These are phyloP conservation scores for Phengaris arion DNA, from an alignment of 2,888 invertebrate species.

Conservation along the genomic window DNA sequence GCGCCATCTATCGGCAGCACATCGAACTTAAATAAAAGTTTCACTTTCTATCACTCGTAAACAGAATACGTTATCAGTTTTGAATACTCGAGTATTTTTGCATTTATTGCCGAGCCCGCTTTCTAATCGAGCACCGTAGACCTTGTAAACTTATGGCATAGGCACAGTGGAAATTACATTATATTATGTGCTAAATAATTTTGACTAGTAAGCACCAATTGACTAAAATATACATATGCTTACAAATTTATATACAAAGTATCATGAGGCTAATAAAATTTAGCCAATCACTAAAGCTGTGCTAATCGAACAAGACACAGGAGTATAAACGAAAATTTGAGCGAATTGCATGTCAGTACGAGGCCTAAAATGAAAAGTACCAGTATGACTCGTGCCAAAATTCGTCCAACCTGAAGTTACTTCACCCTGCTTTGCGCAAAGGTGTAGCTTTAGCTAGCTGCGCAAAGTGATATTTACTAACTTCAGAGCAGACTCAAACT, in stretches of 20 bases:
- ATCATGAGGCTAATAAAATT: conserved; percentile 64
- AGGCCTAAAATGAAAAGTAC: not conserved
- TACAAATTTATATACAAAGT: conserved; percentile 57
- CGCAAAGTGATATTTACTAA: not conserved
- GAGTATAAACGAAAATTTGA: conserved; percentile 31
- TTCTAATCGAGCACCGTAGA: conserved; percentile 17
- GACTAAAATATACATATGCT: conserved; percentile 61
- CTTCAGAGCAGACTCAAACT: not conserved
- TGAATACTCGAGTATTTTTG: not conserved
- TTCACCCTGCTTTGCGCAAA: not conserved
- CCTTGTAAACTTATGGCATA: conserved; percentile 29
- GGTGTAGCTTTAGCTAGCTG: no score
- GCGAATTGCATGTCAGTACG: conserved; percentile 28
- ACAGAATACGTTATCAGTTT: not conserved
- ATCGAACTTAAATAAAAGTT: not conserved
- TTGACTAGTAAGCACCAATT: conserved; percentile 80
- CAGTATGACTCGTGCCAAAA: not conserved
- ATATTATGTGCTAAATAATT: conserved; percentile 70
- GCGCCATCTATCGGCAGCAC: not conserved
- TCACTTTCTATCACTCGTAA: not conserved
- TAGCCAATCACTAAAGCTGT: conserved; percentile 59
- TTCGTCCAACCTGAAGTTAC: not conserved
- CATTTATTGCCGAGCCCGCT: not conserved
- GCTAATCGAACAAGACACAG: conserved; percentile 36
- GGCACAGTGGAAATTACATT: conserved; percentile 32